Evolutionary conservation across 2,113 vertebrate species (phyloP).

Genomic region (Sakesphorus luctuosus): DNA sequence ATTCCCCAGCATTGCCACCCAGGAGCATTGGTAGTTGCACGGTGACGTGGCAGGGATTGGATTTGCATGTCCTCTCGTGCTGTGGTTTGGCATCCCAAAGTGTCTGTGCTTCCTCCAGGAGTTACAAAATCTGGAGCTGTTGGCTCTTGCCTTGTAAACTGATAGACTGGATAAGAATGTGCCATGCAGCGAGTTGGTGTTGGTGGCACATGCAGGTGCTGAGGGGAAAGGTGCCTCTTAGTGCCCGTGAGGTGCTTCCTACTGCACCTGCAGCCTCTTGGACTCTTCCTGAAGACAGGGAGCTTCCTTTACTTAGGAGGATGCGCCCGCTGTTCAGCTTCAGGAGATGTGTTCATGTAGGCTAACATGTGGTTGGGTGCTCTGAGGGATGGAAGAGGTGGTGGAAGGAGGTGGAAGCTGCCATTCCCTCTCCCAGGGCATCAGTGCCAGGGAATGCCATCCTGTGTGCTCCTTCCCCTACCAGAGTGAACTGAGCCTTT

Average conservation of each 20-base stretch:
- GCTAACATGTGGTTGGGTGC: background rate
- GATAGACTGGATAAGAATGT: rapidly evolving
- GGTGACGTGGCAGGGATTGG: background rate
- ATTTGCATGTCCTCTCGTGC: background rate
- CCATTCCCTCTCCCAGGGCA: rapidly evolving
- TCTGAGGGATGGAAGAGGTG: background rate
- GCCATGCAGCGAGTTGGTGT: rapidly evolving
- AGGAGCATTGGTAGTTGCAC: background rate
- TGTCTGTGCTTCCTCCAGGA: rapidly evolving
- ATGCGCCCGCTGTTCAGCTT: background rate
- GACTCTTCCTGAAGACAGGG: background rate
- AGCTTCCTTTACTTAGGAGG: background rate
- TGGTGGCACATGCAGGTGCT: background rate
- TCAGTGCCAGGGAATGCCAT: background rate
- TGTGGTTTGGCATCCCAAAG: rapidly evolving
- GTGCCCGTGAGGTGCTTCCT: rapidly evolving
- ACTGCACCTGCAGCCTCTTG: background rate
- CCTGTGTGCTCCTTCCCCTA: rapidly evolving
- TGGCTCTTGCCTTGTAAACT: rapidly evolving
- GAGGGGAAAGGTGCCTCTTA: background rate
- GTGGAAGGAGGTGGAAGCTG: background rate
- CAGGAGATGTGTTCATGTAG: background rate
- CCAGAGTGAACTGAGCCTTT: background rate
- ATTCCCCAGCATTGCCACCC: background rate
- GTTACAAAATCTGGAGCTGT: rapidly evolving